Evolutionary conservation across 2,888 invertebrate genomes (phyloP), one percentile per base, ranked within the genome.

Genomic region (Microdon myrmicae): DNA sequence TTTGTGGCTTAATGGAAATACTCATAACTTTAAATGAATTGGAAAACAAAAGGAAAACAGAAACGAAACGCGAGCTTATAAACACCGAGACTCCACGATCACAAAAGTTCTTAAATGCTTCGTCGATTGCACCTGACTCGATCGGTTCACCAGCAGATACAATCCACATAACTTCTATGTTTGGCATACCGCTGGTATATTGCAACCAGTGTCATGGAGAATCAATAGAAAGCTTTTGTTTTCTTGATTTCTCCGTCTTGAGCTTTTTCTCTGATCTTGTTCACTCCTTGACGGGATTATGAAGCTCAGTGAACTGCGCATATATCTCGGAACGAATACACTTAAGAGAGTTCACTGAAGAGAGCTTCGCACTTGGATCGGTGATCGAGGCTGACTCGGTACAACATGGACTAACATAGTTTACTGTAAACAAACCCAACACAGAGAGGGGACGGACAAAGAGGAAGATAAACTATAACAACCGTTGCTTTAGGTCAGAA

Each of bases 41-140:
- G n/a, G n/a, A n/a, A n/a, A n/a, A n/a, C n/a, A n/a, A n/a, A n/a
- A n/a, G n/a, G n/a, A n/a, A n/a, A n/a, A n/a, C n/a, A n/a, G 8
- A 22, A 22, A 8, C 5, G 22, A 22, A 22, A 22, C 5, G 22
- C 22, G 22, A 5, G 8, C 22, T 6, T 22, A 6, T 8, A 22
- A 22, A 22, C 22, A 41, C 3, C 4, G 34, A 26, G 10, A 31
- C 7, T 28, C 10, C 38, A 31, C 17, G 32, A 32, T 51, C 41
- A 29, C 23, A 10, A 47, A 53, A 47, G 58, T 58, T 64, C 64
- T 64, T 58, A 43, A 64, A 58, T 64, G 51, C 64, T 31, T 45
- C 51, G 43, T 22, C 14, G 56, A 64, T 58, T 64, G 58, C 64
- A 64, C 64, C 64, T 64, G 64, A 64, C 58, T 53, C 37, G 53